Percentiles rank a stretch among this genome's conserved stretches.
These are phyloP conservation scores for Ectemnius cavifrons DNA, from an alignment of 2,888 invertebrate genomes.

Conservation along the genomic window DNA sequence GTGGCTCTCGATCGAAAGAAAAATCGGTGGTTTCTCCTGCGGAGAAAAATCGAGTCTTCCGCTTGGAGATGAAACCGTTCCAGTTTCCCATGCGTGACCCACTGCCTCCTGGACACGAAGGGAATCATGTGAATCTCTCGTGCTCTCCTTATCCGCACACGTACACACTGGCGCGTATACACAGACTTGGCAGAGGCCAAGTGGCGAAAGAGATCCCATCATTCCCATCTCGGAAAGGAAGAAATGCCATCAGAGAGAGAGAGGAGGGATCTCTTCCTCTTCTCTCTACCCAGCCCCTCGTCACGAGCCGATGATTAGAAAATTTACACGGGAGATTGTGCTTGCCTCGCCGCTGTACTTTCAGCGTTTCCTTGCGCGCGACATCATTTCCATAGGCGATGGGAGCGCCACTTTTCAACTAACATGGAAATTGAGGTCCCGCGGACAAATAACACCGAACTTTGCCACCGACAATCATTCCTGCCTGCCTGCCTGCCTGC, in stretches of 20 bases:
- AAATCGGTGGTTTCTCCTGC: slow-evolving; percentile 60
- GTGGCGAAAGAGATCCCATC: no score
- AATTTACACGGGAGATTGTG: background rate
- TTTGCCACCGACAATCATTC: no score
- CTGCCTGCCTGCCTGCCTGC: no score
- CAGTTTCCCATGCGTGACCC: slow-evolving; percentile 62
- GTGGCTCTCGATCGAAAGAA: slow-evolving; percentile 54
- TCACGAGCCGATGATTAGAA: background rate
- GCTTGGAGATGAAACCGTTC: slow-evolving; percentile 60
- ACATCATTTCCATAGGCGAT: slow-evolving; percentile 11
- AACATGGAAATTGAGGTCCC: no score
- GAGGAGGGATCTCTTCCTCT: slow-evolving; percentile 26
- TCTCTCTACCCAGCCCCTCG: slow-evolving; percentile 30
- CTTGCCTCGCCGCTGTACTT: slow-evolving; percentile 9
- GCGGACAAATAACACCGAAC: no score
- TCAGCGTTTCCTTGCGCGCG: slow-evolving; percentile 26
- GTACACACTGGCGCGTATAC: no score
- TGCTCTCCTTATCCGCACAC: slow-evolving; percentile 27
- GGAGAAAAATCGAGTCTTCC: slow-evolving; percentile 61
- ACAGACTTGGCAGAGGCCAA: no score
- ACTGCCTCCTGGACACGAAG: slow-evolving; percentile 27
- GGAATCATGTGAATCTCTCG: slow-evolving; percentile 13
- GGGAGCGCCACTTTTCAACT: slow-evolving; percentile 6
- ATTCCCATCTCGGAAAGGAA: slow-evolving; percentile 10
- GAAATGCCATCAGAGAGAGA: slow-evolving; percentile 8